Evolutionary conservation across 92 coral and sea anemone species (phyloP).

Genomic region (Pocillopora grandis): DNA sequence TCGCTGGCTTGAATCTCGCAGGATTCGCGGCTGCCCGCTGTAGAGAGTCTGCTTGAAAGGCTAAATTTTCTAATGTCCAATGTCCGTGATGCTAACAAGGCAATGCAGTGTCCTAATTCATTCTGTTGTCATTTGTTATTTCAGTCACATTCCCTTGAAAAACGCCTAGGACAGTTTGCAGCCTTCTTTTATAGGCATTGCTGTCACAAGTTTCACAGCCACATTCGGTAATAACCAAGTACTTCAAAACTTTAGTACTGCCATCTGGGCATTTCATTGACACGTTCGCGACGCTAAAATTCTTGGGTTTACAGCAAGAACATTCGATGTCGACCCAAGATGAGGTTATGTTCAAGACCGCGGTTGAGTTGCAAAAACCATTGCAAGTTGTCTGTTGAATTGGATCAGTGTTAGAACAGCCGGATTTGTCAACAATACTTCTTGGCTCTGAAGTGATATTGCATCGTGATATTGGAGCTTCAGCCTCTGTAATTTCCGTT

Average conservation of each 20-base stretch:
- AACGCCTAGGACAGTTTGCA: slow-evolving; percentile 1
- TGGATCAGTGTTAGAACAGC: slow-evolving; percentile 48
- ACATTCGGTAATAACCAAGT: slow-evolving; percentile 65
- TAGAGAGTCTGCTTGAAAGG: no score
- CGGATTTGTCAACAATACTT: slow-evolving; percentile 41
- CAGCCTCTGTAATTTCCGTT: background rate
- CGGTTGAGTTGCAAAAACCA: slow-evolving; percentile 61
- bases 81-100: no score
- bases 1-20: no score
- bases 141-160: slow-evolving; percentile 1
- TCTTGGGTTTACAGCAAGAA: slow-evolving; percentile 77
- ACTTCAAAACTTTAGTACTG: slow-evolving; percentile 47
- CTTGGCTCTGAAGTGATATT: slow-evolving; percentile 25
- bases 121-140: background rate
- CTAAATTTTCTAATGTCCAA: no score
- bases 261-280: slow-evolving; percentile 73
- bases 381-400: slow-evolving; percentile 62
- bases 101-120: background rate
- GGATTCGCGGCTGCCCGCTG: no score
- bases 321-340: slow-evolving; percentile 55
- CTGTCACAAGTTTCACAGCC: slow-evolving; percentile 65
- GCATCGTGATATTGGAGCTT: slow-evolving; percentile 19
- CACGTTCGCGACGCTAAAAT: slow-evolving; percentile 36
- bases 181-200: slow-evolving; percentile 31
- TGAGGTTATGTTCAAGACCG: slow-evolving; percentile 50